Evolutionary conservation across 2,888 invertebrate genomes (phyloP).

Genomic region (Drosophila austrosaltans): DNA sequence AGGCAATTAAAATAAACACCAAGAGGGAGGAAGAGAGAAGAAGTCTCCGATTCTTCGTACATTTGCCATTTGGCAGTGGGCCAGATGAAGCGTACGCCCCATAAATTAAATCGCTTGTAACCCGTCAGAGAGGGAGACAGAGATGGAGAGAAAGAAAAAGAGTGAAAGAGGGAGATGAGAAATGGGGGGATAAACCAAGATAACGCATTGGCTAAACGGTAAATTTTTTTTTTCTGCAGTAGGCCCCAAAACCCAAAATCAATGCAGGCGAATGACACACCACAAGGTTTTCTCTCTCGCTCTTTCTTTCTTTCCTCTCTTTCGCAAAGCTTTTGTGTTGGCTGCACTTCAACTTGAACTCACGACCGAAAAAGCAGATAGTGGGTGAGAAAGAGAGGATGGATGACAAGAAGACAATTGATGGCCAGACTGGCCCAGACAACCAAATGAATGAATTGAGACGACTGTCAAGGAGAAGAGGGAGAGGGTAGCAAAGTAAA

Average conservation of each 20-base stretch:
- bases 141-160: not conserved
- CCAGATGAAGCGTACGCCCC: slow-evolving; percentile 65
- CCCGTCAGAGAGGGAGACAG: slow-evolving; percentile 3
- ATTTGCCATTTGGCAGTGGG: slow-evolving; percentile 60
- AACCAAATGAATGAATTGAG: slow-evolving; percentile 32
- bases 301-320: slow-evolving; percentile 1
- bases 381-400: slow-evolving; percentile 45
- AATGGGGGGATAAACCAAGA: slow-evolving; percentile 24
- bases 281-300: slow-evolving; percentile 16
- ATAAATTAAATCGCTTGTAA: slow-evolving; percentile 68
- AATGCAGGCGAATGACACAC: slow-evolving; percentile 68
- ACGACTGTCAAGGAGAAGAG: slow-evolving; percentile 1
- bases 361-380: slow-evolving; percentile 46
- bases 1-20: slow-evolving; percentile 69
- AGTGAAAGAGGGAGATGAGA: not conserved
- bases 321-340: slow-evolving; percentile 51
- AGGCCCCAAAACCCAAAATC: slow-evolving; percentile 49
- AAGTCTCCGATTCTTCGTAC: not conserved
- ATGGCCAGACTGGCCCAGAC: slow-evolving; percentile 54
- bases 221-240: slow-evolving; percentile 55
- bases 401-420: slow-evolving; percentile 69
- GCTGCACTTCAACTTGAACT: slow-evolving; percentile 74
- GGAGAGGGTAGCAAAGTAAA: slow-evolving; percentile 11
- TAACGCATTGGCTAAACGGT: slow-evolving; percentile 64
- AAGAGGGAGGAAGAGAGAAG: slow-evolving; percentile 41